phyloP scores from a whole-genome alignment of 2,797 vertebrate genomes.

The Octomys mimax region DNA sequence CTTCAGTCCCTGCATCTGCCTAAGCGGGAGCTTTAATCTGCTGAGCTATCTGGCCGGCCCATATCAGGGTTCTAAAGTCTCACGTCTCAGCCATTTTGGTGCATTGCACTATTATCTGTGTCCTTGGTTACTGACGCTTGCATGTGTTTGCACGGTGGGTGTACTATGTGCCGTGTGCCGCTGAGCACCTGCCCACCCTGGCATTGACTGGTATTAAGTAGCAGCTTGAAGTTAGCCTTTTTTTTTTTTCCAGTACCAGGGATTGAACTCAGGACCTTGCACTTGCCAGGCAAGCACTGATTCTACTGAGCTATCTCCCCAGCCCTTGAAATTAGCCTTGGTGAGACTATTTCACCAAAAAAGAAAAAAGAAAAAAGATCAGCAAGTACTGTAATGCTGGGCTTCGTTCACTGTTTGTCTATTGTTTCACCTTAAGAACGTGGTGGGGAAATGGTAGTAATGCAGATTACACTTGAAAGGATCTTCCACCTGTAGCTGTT shows the following conservation, averaged over 20 bases:
- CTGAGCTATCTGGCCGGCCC: too few relatives aligned
- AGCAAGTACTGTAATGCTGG: not conserved
- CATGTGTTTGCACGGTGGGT: not conserved
- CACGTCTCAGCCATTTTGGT: not conserved
- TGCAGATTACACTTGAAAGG: not conserved
- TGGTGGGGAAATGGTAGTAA: slow-evolving; percentile 1
- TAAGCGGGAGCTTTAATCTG: too few relatives aligned
- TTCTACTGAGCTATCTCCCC: too few relatives aligned
- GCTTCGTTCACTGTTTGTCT: not conserved
- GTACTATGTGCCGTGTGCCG: accelerated
- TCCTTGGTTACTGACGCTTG: not conserved
- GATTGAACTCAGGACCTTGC: too few relatives aligned
- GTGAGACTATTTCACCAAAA: not conserved
- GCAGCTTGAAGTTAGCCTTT: not conserved
- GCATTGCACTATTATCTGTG: not conserved
- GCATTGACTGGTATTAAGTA: not conserved
- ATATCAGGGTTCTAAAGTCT: not conserved
- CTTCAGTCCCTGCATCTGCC: too few relatives aligned
- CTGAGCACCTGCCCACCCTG: not conserved
- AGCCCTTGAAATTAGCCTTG: not conserved
- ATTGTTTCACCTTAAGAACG: not conserved
- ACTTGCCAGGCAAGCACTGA: too few relatives aligned
- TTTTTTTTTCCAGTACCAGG: too few relatives aligned
- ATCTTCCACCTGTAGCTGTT: not conserved
- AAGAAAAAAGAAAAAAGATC: not conserved